phyloP scores from a whole-genome alignment of 2,797 vertebrate species.

The Acipenser ruthenus region DNA sequence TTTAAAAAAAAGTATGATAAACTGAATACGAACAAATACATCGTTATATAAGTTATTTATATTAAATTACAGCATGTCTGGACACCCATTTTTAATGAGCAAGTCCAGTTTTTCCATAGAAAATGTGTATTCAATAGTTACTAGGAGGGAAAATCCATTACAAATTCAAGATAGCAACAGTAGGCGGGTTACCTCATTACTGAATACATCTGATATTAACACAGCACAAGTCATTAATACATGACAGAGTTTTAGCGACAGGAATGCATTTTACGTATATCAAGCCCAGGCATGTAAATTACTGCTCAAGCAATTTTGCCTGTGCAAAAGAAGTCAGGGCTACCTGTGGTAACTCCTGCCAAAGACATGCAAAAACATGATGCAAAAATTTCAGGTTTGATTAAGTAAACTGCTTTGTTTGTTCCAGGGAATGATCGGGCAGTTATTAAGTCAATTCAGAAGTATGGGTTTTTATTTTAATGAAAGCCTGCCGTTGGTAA shows the following conservation, averaged over 20 bases:
- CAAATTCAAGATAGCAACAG: background rate
- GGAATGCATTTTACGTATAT: background rate
- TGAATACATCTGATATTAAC: background rate
- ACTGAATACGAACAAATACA: too few species aligned
- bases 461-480: slow-evolving; percentile 10
- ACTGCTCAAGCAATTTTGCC: background rate
- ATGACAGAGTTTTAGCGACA: background rate
- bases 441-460: background rate
- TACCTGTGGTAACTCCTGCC: background rate
- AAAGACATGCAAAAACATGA: slow-evolving; percentile 1
- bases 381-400: background rate
- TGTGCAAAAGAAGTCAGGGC: background rate
- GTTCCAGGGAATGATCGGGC: background rate
- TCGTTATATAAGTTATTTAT: too few species aligned
- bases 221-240: background rate
- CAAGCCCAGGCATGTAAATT: background rate
- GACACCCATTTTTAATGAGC: background rate
- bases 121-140: background rate
- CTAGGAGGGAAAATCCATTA: background rate
- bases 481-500: slow-evolving; percentile 5
- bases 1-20: too few species aligned
- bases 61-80: background rate
- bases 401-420: background rate
- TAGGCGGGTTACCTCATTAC: background rate
- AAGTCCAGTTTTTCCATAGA: background rate